Evolutionary conservation across 2,888 invertebrate genomes (phyloP), one percentile per base, ranked within the genome.

Genomic region (Diachrysia chrysitis): DNA sequence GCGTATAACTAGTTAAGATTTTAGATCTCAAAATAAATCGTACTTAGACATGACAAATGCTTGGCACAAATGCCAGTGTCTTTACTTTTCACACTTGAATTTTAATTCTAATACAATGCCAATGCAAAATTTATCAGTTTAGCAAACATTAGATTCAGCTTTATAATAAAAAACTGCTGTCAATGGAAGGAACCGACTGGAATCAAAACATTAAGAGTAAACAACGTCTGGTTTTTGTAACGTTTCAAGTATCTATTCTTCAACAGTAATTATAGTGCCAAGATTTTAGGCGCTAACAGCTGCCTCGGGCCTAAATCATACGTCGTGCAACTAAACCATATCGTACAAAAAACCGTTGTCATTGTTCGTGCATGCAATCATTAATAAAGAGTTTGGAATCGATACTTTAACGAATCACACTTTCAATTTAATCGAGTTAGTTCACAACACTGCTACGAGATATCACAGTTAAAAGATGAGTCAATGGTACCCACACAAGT

Each of bases 401-500:
- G 32, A 76, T 66, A 59, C 37, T 48, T 60, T 14, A 68, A 76
- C 69, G 57, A 64, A 69, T 67, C 56, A 46, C 70, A 64, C 29
- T 61, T 61, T 57, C 53, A 59, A 72, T 76, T 72, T 66, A 63
- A 68, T 63, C 65, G 51, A 72, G 57, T 71, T 59, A 64, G 29
- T 58, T 21, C 14, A n/a, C 12, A 61, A 21, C 57, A 48, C 76
- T 56, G 48, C 56, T 60, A 66, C 59, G 69, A 71, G 71, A 68
- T 72, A 76, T 71, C 56, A 51, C 48, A 71, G 73, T 73, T 69
- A 19, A 55, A 57, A 69, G 73, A 82, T 84, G 86, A 87, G 82
- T 87, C 87, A 88, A 78, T 78, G 78, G 61, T 76, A 75, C 61
- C 71, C 81, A 73, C 66, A 46, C 69, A 63, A 76, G 53, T 74